These are phyloP conservation scores for Pentamera pediparva DNA, from an alignment of 53 echinoderm and acorn worm genomes.

Conservation along the genomic window DNA sequence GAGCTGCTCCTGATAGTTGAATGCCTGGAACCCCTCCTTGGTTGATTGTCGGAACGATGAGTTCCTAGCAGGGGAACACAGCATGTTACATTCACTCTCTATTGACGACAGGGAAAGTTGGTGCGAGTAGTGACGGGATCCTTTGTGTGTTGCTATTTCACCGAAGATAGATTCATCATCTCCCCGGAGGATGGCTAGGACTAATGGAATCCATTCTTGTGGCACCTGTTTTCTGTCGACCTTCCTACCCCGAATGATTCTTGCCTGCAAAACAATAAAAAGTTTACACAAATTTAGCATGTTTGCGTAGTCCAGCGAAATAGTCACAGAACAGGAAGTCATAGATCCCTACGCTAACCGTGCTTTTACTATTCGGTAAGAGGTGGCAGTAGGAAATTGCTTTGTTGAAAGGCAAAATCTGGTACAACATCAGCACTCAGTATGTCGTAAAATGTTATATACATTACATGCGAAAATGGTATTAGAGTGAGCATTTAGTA, in stretches of 20 bases:
- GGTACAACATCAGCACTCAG: too few relatives aligned
- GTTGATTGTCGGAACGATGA: slow-evolving; percentile 25
- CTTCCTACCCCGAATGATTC: neutral
- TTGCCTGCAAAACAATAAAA: slow-evolving; percentile 10
- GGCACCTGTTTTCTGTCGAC: neutral
- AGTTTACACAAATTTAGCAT: too few relatives aligned
- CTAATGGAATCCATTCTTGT: neutral
- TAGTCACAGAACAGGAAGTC: too few relatives aligned
- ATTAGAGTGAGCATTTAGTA: too few relatives aligned
- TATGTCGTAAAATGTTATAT: too few relatives aligned
- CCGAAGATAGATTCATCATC: neutral
- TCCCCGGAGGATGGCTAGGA: neutral
- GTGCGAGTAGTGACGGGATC: neutral
- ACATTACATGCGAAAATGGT: too few relatives aligned
- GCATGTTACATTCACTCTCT: neutral
- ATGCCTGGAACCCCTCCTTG: neutral
- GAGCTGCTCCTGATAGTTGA: neutral
- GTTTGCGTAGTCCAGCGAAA: too few relatives aligned
- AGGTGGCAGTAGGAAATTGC: too few relatives aligned
- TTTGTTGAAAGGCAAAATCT: too few relatives aligned
- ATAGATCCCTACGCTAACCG: too few relatives aligned
- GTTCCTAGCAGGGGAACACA: neutral
- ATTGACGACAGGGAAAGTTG: neutral
- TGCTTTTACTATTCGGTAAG: too few relatives aligned
- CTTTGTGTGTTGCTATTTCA: neutral